Base-by-base conservation (phyloP, 1,140 invertebrate genomes). In the Bombus affinis region DNA sequence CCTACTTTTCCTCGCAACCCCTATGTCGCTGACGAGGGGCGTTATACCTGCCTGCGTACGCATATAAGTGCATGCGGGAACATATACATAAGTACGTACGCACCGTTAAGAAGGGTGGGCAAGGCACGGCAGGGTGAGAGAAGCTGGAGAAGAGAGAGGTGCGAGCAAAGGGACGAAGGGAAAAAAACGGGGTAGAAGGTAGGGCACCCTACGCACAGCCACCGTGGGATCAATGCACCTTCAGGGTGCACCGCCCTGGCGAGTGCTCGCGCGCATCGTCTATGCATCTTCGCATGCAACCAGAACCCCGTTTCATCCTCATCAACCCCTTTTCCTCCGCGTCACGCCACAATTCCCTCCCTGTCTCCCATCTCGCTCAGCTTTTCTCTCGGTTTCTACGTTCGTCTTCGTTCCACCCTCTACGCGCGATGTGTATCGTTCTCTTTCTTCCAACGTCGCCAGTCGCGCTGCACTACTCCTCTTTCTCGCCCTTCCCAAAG, bases 201-300 rank as follows among this genome's bases (percentile, higher is more conserved):
- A 92, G 91, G 91, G 80, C 83, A 88, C 85, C 86, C 90, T 92
- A 93, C 93, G 93, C 92, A 93, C 88, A 89, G 89, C 80, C 85
- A 84, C 81, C 86, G 90, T 89, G 93, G 94, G 94, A 94, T 94
- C 94, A 93, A 95, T 94, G 94, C 91, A 91, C 92, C 89, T 87
- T 88, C 89, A 93, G 93, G 90, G 93, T 94, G 94, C 94, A 94
- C 91, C 92, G 94, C 94, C 92, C 92, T 94, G 88, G 91, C 90
- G 92, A 94, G 93, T 93, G 92, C 90, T 87, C 88, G 89, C 91
- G 89, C 86, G 90, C 92, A 92, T 93, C 92, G 91, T 92, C 92
- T 92, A 94, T 93, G 93, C 93, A 94, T 94, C 93, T 94, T 93
- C 91, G 92, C 92, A 93, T 92, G 92, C 88, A 89, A 85, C 89